Conservation (phyloP, 2,113 vertebrate species). For the Rissa tridactyla region DNA sequence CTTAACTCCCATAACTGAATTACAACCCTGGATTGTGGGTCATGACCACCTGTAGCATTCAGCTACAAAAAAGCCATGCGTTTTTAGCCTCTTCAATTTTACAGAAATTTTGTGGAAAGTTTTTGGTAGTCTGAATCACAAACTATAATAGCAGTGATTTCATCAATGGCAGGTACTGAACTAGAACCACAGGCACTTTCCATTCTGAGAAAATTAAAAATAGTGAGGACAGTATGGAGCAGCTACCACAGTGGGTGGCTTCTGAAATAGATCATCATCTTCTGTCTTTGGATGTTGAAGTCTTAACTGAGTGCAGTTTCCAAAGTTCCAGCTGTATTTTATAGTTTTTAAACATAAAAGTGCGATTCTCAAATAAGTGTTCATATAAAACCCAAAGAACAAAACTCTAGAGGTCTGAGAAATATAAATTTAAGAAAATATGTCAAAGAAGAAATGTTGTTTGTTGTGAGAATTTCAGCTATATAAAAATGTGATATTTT, state of each 20-base stretch:
- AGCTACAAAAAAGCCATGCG: too few species aligned
- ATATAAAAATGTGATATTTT: background rate
- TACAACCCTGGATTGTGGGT: background rate
- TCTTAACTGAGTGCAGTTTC: background rate
- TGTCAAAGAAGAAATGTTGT: background rate
- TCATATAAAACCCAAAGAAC: background rate
- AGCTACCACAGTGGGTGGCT: background rate
- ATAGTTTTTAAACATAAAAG: background rate
- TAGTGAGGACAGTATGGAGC: background rate
- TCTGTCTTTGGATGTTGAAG: background rate
- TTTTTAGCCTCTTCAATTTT: background rate
- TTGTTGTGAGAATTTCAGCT: background rate
- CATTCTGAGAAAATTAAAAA: background rate
- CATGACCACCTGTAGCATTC: background rate
- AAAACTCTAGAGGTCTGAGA: background rate
- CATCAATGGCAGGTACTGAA: background rate
- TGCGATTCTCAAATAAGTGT: background rate
- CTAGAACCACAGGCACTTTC: background rate
- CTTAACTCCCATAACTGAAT: background rate
- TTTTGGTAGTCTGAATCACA: background rate
- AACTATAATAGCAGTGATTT: background rate
- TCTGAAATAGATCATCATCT: background rate
- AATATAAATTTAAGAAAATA: background rate
- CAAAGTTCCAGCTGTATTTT: background rate
- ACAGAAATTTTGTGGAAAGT: background rate